Evolutionary conservation across 2,113 vertebrate genomes (phyloP), one percentile per base, ranked within the genome.

Genomic region (Tyrannus savana): DNA sequence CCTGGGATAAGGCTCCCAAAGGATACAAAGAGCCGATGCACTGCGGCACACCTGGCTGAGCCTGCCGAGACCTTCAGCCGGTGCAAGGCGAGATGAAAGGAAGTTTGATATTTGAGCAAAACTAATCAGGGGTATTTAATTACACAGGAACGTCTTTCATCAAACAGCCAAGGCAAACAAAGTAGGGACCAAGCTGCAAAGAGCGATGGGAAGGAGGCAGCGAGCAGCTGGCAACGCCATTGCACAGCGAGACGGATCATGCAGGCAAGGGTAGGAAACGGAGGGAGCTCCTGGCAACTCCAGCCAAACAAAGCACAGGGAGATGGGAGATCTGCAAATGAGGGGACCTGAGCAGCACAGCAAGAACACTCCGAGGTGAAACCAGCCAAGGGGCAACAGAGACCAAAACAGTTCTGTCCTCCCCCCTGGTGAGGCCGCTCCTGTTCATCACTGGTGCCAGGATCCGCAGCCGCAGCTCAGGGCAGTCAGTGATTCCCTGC

Each of bases 71-170:
- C 94, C 88, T 87, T 56, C 84, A 64, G 44, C 79, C 2, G 2
- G 31, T 1, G 31, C 60, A 27, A 73, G 72, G 67, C 0, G 52
- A 95, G 95, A 98, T 97, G 98, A 98, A 98, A 98, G 93, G 91
- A 95, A 93, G 95, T 92, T 96, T 97, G 97, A 96, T 97, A 56
- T 93, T 92, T 88, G 86, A 97, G 97, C 97, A 97, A 91, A 97
- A 96, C 83, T 44, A 93, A 96, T 97, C 95, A 83, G 94, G 95
- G 97, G 92, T 95, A 92, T 98, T 98, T 96, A 95, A 98, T 98
- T 97, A 98, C 97, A 93, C 89, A 94, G 91, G 83, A 95, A 95
- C 53, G 87, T 25, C 93, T 97, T 97, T 97, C 96, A 95, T 96
- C 97, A 93, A 97, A 66, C 93, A 97, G 97, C 95, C 97, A 95